A percentile compares a stretch with the other conserved stretches of the same genome.
phyloP scores from a whole-genome alignment of 2,113 vertebrate genomes.

The Lepus europaeus region DNA sequence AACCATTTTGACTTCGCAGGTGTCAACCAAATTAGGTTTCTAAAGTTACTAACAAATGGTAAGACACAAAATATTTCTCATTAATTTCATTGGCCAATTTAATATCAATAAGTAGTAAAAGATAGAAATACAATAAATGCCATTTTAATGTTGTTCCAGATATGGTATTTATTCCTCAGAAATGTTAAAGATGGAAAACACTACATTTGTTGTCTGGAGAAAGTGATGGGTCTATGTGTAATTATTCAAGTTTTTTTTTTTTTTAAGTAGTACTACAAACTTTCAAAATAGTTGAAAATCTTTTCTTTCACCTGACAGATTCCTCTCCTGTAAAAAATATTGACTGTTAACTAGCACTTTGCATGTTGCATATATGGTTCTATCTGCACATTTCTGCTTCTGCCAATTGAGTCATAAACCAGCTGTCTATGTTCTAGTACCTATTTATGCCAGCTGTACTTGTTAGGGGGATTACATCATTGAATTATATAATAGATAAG shows the following conservation, averaged over 20 bases:
- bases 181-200: slow-evolving; percentile 3
- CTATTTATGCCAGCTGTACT: background rate
- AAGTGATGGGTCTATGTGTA: background rate
- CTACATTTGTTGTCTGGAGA: background rate
- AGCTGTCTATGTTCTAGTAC: background rate
- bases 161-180: background rate
- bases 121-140: background rate
- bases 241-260: background rate
- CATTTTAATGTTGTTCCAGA: background rate
- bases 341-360: background rate
- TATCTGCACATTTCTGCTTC: background rate
- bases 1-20: background rate
- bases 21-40: slow-evolving; percentile 17
- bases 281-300: background rate
- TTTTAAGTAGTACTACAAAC: background rate
- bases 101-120: background rate
- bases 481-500: background rate
- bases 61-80: background rate
- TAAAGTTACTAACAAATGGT: background rate
- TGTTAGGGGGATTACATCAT: slow-evolving; percentile 28
- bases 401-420: background rate
- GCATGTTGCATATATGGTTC: background rate
- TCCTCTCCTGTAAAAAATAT: background rate
- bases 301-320: background rate
- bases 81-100: background rate